Conservation (phyloP, 2,113 vertebrate species). For the Probosciger aterrimus region DNA sequence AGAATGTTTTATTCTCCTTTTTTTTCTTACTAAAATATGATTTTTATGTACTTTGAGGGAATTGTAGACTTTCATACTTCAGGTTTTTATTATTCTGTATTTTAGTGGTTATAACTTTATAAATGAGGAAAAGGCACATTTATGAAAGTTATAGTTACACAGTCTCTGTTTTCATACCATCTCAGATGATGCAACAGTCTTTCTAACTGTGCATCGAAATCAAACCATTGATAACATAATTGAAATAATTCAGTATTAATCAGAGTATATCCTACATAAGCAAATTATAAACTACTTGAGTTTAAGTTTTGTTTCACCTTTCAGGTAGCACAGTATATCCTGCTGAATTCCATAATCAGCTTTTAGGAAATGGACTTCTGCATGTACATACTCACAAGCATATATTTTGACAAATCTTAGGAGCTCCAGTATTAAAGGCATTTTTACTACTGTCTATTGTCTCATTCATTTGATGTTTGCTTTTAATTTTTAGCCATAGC, state of each 20-base stretch:
- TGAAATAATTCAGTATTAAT: not conserved
- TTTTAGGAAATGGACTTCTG: not conserved
- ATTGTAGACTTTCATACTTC: not conserved
- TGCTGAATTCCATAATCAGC: not conserved
- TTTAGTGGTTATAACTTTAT: not conserved
- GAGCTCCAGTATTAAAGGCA: not conserved
- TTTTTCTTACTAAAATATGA: not conserved
- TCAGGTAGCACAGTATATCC: not conserved
- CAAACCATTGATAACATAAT: not conserved
- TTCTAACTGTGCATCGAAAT: not conserved
- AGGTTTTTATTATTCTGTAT: not conserved
- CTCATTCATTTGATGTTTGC: not conserved
- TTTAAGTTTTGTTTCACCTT: not conserved
- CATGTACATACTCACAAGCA: not conserved
- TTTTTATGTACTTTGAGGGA: not conserved
- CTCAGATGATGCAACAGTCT: not conserved
- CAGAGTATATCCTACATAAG: not conserved
- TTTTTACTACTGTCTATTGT: fast-evolving
- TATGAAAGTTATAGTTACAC: not conserved
- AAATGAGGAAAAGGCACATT: not conserved
- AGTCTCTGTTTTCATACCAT: not conserved
- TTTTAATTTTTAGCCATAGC: not conserved
- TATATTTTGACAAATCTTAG: not conserved
- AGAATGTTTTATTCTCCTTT: not conserved
- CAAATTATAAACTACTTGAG: not conserved